A percentile compares a stretch with the other conserved stretches of the same genome.
These are phyloP conservation scores for Stegodyphus mimosarum DNA, from an alignment of 1,140 invertebrate genomes.

Conservation along the genomic window DNA sequence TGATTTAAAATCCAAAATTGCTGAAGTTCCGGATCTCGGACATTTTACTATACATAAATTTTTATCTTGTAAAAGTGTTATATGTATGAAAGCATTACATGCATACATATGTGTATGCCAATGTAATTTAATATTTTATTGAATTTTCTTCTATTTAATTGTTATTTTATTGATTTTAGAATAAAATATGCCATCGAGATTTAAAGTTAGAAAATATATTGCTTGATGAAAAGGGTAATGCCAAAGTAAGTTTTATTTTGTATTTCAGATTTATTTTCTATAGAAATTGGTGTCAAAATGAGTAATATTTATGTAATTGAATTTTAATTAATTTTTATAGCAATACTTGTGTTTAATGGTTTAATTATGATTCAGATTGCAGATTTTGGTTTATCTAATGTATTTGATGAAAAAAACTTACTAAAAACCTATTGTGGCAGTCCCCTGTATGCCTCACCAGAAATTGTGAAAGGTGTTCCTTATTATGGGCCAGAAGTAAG, in stretches of 20 bases:
- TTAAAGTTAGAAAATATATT: constrained; percentile 99
- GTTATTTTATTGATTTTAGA: constrained; percentile 68
- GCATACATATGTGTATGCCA: too few species aligned
- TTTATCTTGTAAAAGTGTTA: too few species aligned
- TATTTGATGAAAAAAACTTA: constrained; percentile 86
- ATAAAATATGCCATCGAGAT: constrained; percentile 97
- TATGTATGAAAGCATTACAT: too few species aligned
- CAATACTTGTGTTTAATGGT: too few species aligned
- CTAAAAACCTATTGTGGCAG: constrained; percentile 97
- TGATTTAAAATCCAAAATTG: too few species aligned
- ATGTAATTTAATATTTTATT: not conserved
- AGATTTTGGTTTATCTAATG: constrained; percentile 98
- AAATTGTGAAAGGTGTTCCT: constrained; percentile 97
- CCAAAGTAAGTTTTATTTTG: constrained; percentile 77
- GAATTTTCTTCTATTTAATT: not conserved
- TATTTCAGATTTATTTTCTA: too few species aligned
- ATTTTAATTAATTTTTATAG: too few species aligned
- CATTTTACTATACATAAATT: too few species aligned
- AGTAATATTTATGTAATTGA: too few species aligned
- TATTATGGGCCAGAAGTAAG: constrained; percentile 92
- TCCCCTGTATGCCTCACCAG: constrained; percentile 97
- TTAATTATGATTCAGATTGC: constrained; percentile 79
- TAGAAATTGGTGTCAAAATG: too few species aligned
- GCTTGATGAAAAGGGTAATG: constrained; percentile 93
- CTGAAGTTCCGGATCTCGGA: too few species aligned